These are phyloP conservation scores for Enteromius radiatus DNA, from an alignment of 2,797 vertebrate genomes.

Conservation along the genomic window DNA sequence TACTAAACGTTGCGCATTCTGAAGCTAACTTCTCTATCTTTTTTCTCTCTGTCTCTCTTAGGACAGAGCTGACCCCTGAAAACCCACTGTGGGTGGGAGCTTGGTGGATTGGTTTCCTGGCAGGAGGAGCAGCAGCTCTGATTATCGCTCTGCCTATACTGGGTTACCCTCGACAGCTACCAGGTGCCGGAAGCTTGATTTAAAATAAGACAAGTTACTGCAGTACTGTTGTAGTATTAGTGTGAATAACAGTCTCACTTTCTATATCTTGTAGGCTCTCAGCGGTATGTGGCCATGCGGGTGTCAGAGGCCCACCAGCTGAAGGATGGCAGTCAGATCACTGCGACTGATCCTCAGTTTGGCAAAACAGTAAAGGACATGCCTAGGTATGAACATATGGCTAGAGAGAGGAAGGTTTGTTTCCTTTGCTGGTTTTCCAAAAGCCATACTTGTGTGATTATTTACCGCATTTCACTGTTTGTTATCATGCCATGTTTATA, in stretches of 20 bases:
- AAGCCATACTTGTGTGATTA: neutral
- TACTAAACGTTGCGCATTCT: neutral
- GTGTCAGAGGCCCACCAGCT: conserved; percentile 88
- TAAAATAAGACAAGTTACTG: conserved; percentile 7
- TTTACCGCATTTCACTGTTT: neutral
- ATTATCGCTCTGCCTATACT: conserved; percentile 89
- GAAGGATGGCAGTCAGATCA: conserved; percentile 80
- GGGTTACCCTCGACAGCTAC: conserved; percentile 89
- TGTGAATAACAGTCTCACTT: neutral
- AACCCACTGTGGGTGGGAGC: conserved; percentile 94
- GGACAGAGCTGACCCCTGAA: conserved; percentile 84
- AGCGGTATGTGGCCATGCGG: conserved; percentile 83
- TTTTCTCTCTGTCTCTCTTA: too few species aligned
- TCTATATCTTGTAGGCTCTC: conserved; percentile 79
- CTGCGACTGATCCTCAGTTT: conserved; percentile 82
- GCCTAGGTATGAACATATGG: conserved; percentile 80
- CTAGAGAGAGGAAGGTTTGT: too few species aligned
- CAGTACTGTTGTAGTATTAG: neutral
- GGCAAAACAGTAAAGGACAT: conserved; percentile 91
- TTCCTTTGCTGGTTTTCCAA: neutral
- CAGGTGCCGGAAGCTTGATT: conserved; percentile 78
- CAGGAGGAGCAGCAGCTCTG: conserved; percentile 83
- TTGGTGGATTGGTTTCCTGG: conserved; percentile 96
- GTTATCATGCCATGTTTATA: neutral
- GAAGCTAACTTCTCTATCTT: neutral